Percentiles rank a stretch among this genome's conserved stretches.
These are phyloP conservation scores for Stenurella melanura DNA, from an alignment of 2,888 invertebrate species.

Conservation along the genomic window DNA sequence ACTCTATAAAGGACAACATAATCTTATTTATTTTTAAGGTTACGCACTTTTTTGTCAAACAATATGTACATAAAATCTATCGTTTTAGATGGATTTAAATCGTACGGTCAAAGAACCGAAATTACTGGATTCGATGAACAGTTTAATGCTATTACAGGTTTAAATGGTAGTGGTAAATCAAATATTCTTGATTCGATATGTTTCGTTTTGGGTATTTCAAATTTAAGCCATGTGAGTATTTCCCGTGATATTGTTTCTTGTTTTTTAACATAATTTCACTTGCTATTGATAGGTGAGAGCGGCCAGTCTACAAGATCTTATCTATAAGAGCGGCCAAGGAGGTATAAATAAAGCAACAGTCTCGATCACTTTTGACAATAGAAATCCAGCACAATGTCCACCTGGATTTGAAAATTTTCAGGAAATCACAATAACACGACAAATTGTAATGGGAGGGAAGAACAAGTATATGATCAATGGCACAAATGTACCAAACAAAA, in stretches of 20 bases:
- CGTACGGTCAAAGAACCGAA: conserved; percentile 94
- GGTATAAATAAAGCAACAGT: conserved; percentile 97
- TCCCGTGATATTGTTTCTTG: neutral
- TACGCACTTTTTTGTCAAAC: neutral
- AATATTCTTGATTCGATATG: conserved; percentile 98
- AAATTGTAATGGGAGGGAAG: conserved; percentile 91
- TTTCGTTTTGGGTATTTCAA: conserved; percentile 96
- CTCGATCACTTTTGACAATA: conserved; percentile 96
- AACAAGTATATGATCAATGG: conserved; percentile 97
- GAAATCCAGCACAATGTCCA: conserved; percentile 86
- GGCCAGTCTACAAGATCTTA: conserved; percentile 92
- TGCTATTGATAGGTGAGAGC: conserved; percentile 87
- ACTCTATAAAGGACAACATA: neutral
- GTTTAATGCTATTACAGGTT: conserved; percentile 98
- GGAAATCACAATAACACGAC: conserved; percentile 94
- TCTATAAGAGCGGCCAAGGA: conserved; percentile 98
- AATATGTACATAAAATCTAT: conserved; percentile 94
- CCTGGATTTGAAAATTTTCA: conserved; percentile 92
- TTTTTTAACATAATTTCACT: neutral
- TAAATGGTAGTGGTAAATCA: conserved; percentile 98
- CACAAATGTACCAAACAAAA: conserved; percentile 89
- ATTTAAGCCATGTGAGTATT: conserved; percentile 87
- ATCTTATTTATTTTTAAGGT: neutral
- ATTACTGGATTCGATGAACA: conserved; percentile 93
- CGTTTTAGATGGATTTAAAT: conserved; percentile 97